These are phyloP conservation scores for Pollicipes pollicipes DNA, from an alignment of 1,140 invertebrate genomes.

Conservation along the genomic window DNA sequence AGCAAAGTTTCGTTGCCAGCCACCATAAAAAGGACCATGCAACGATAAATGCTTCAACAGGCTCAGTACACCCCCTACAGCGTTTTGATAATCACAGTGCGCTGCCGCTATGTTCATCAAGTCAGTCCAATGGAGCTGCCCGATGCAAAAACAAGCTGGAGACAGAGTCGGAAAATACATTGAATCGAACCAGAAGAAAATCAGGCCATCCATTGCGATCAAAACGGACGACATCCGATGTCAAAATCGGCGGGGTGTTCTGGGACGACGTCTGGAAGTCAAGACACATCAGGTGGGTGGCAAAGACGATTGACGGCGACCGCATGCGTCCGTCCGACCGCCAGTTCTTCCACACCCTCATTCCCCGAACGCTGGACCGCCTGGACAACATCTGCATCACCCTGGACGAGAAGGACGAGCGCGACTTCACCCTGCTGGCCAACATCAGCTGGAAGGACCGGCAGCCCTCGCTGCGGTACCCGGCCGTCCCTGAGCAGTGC, in stretches of 20 bases:
- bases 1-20: too few species aligned
- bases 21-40: too few species aligned
- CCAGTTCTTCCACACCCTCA: neutral
- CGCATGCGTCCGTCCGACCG: neutral
- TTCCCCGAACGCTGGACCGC: neutral
- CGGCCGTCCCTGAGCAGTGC: neutral
- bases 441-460: conserved; percentile 1
- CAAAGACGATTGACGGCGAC: neutral
- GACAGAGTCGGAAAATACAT: too few species aligned
- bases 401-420: neutral
- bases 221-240: too few species aligned
- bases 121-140: too few species aligned
- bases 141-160: too few species aligned
- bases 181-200: too few species aligned
- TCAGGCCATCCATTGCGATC: too few species aligned
- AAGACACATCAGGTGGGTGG: neutral
- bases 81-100: too few species aligned
- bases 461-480: neutral
- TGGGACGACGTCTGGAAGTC: neutral
- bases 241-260: neutral
- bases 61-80: too few species aligned
- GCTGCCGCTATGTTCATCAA: too few species aligned
- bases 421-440: neutral
- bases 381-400: neutral
- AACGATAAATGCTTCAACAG: too few species aligned